These are phyloP conservation scores for Vandiemenella viatica DNA, from an alignment of 2,888 invertebrate genomes.

Conservation along the genomic window DNA sequence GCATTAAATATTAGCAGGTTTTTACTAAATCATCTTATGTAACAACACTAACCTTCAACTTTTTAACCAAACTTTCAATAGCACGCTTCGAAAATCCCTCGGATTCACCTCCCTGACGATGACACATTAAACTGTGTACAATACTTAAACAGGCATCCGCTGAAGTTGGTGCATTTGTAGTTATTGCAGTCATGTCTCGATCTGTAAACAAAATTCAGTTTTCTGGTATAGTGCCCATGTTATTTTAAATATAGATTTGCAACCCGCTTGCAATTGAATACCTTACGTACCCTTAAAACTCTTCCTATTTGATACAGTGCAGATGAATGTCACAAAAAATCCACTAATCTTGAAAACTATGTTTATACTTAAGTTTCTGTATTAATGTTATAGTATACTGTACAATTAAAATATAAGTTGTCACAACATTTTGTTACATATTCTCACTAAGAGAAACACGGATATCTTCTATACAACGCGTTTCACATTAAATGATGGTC, in stretches of 20 bases:
- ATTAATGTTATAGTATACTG: neutral
- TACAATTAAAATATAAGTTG: neutral
- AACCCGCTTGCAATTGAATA: too few relatives aligned
- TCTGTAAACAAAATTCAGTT: constrained; percentile 27
- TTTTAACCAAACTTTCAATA: constrained; percentile 97
- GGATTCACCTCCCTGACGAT: constrained; percentile 93
- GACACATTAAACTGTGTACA: constrained; percentile 97
- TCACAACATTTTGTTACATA: constrained; percentile 1
- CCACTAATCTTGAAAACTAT: neutral
- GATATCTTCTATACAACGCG: constrained; percentile 8
- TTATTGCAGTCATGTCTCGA: constrained; percentile 53
- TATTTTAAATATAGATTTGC: too few relatives aligned
- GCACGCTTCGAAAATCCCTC: constrained; percentile 97
- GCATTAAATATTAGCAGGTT: too few relatives aligned
- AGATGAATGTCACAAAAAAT: neutral
- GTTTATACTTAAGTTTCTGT: neutral
- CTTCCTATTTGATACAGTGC: neutral
- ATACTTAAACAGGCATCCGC: constrained; percentile 98
- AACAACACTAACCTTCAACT: constrained; percentile 66
- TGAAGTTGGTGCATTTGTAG: constrained; percentile 72
- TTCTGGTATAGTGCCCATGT: too few relatives aligned
- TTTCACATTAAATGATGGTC: constrained; percentile 17
- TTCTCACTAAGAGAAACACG: constrained; percentile 5
- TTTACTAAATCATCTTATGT: too few relatives aligned
- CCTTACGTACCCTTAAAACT: constrained; percentile 6